Base-by-base conservation (phyloP, 2,113 vertebrate species). In the Talpa occidentalis region DNA sequence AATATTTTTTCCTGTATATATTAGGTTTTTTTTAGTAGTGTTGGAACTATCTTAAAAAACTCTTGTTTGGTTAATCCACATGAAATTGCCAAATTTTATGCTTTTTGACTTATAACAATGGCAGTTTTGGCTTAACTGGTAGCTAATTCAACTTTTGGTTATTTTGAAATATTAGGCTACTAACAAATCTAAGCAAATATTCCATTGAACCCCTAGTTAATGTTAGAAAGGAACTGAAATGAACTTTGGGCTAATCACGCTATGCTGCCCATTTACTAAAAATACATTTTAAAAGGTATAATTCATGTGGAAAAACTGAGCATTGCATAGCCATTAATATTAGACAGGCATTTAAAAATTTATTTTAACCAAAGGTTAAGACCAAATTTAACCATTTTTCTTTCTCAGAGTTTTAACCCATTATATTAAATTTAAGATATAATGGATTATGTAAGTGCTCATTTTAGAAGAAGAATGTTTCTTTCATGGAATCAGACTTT, bases 31-130 rank as follows among this genome's bases (percentile, higher is more conserved):
- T 74, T 28, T 32, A 81, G 74, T 74, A 76, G 26, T 94, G 22
- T 90, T 92, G 73, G 76, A 84, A 62, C 26, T 97, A 49, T 95
- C 69, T 95, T 76, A 84, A 97, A 59, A 80, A 88, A 69, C 24
- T 40, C 10, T 35, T 78, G 64, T 40, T 78, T n/a, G n/a, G 11
- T 35, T 62, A 92, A 94, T 42, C 35, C 70, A 66, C 9, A 24
- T 66, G 84, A 85, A 87, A 56, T 88, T 95, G 88, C 54, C 19
- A 73, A 66, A 69, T 74, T 80, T 92, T 52, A 69, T 64, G 80
- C 14, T 52, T 92, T 88, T 84, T 80, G 17, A 89, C 22, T 9
- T 59, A 76, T 5, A 42, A 17, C 69, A 95, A 37, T 96, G 79
- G 14, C 19, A 92, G 21, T 81, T 47, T 96, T 28, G 60, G 47